A percentile compares a stretch with the other conserved stretches of the same genome.
Conservation (phyloP, 2,888 invertebrate genomes). For the Rhagonycha lutea region DNA sequence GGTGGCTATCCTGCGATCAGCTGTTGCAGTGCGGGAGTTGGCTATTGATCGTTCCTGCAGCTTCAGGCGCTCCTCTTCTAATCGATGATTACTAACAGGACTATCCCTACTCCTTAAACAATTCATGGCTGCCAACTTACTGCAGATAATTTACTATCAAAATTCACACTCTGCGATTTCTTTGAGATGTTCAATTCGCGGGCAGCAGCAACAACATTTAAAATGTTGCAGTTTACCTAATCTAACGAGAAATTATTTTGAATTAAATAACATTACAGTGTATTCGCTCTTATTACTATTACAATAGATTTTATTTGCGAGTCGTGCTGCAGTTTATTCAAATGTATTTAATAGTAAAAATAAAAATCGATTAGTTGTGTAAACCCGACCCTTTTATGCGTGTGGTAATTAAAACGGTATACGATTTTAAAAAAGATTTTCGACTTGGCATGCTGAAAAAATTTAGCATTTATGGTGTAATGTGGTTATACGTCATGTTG, state of each 20-base stretch:
- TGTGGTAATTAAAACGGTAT: not conserved
- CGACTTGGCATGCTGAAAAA: not conserved
- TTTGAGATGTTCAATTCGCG: not conserved
- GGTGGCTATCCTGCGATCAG: conserved; percentile 46
- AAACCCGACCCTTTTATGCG: no score
- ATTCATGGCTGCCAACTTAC: conserved; percentile 22
- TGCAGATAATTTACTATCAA: conserved; percentile 22
- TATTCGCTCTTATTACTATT: not conserved
- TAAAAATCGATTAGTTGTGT: not conserved
- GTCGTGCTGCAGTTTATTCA: no score
- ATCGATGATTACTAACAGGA: conserved; percentile 48
- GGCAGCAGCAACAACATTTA: not conserved
- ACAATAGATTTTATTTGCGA: not conserved
- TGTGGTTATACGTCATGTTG: conserved; percentile 38
- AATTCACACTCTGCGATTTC: conserved; percentile 11
- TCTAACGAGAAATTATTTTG: not conserved
- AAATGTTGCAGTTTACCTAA: not conserved
- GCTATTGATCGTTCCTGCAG: conserved; percentile 50
- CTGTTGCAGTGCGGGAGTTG: conserved; percentile 54
- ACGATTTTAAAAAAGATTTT: not conserved
- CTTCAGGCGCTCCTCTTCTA: conserved; percentile 42
- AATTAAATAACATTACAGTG: not conserved
- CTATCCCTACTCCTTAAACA: conserved; percentile 24
- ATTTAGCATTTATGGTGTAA: conserved; percentile 13
- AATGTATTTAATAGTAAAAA: not conserved